Evolutionary conservation across 2,888 invertebrate genomes (phyloP).

Genomic region (Ganaspis brasiliensis): DNA sequence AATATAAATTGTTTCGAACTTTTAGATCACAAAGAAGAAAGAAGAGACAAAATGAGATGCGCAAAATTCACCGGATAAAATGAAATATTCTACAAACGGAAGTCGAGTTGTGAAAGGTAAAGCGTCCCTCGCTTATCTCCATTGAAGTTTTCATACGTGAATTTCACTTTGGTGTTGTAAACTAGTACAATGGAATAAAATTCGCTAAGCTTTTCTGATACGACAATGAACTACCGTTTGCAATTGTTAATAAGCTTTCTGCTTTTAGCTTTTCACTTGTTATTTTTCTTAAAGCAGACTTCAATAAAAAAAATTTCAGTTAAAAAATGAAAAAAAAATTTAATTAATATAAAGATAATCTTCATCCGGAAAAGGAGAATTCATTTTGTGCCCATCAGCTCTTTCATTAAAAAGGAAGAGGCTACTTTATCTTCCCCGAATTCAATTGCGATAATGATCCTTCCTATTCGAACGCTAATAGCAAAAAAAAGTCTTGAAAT

Average conservation of each 20-base stretch:
- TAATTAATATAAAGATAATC: not conserved
- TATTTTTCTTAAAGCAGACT: no score
- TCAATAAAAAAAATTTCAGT: not conserved
- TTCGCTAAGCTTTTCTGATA: conserved; percentile 2
- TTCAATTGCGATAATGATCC: conserved; percentile 14
- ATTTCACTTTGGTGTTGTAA: conserved; percentile 14
- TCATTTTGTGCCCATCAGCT: not conserved
- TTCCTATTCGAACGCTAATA: conserved; percentile 8
- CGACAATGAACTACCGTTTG: no score
- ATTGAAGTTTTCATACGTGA: conserved; percentile 34
- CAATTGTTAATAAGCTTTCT: no score
- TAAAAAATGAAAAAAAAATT: not conserved
- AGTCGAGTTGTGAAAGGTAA: conserved; percentile 28
- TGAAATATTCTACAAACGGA: conserved; percentile 32
- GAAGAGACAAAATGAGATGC: conserved; percentile 17
- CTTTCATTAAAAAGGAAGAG: not conserved
- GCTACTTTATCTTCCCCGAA: conserved; percentile 3
- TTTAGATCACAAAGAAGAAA: conserved; percentile 13
- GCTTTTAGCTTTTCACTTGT: no score
- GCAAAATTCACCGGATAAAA: conserved; percentile 28
- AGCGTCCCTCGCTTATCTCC: conserved; percentile 32
- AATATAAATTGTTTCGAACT: conserved; percentile 16
- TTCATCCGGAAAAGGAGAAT: not conserved
- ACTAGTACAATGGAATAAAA: conserved; percentile 2
- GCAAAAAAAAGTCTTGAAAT: conserved; percentile 1